Base-by-base conservation (phyloP, 2,797 vertebrate genomes). In the Percopsis omiscomaycus region DNA sequence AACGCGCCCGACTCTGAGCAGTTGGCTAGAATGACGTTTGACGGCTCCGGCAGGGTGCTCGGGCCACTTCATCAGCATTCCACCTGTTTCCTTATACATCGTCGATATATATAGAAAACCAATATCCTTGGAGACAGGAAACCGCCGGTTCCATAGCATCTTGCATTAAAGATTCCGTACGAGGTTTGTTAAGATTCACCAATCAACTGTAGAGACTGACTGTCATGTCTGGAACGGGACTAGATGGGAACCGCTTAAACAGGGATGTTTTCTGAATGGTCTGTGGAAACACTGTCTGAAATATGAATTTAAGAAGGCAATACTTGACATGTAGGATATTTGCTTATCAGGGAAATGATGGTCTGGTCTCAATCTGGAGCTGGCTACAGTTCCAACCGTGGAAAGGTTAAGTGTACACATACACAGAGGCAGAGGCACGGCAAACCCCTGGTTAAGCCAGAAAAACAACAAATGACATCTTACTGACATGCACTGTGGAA, bases 391-490 rank as follows among this genome's bases (percentile, higher is more conserved):
- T 65, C 49, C 75, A 56, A 54, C 59, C 55, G 78, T 59, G 53
- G 61, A 44, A 51, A 52, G 55, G 37, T 57, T 44, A 83, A 81
- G 64, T 72, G 74, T 62, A 74, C 55, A 73, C 52, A 22, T 22
- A 1, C 22, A 67, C 53, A 56, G 5, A 67, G 53, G 53, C 53
- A 73, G 61, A 80, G 63, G 58, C 57, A 59, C 32, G 15, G 55
- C 11, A 10, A 70, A 66, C 52, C 51, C 50, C 37, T 69, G 44
- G 45, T 51, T 64, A 66, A 73, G 77, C 62, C 78, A 75, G 74
- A 83, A 86, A 83, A 78, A 79, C 8, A 67, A 55, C 58, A 68
- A 71, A 74, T 83, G 79, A 81, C 61, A 74, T 61, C 32, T 57
- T 12, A 4, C 22, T 71, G 59, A 74, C 71, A 74, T 55, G 66